phyloP scores from a whole-genome alignment of 2,113 vertebrate genomes.

The Psilopogon haemacephalus region DNA sequence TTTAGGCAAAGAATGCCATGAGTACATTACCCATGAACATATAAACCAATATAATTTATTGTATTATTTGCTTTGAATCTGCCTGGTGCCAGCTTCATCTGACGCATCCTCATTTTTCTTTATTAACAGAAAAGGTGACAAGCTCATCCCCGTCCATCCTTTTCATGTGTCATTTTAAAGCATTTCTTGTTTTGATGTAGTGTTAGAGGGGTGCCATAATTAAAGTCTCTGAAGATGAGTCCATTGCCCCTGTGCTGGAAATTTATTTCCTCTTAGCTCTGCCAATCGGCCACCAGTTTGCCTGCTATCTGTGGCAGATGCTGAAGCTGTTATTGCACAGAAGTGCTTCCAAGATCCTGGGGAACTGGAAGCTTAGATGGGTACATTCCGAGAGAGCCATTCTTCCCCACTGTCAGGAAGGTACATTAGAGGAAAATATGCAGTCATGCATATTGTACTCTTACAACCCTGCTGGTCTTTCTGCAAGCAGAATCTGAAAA shows the following conservation, averaged over 20 bases:
- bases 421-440: constrained; percentile 47
- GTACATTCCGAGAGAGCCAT: constrained; percentile 45
- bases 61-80: neutral
- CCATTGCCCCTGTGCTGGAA: neutral
- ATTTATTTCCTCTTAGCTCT: constrained; percentile 35
- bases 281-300: neutral
- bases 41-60: neutral
- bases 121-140: neutral
- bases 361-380: constrained; percentile 61
- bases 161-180: neutral
- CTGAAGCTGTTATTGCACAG: constrained; percentile 50
- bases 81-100: neutral
- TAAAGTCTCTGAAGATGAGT: neutral
- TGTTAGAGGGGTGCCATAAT: neutral
- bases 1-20: neutral
- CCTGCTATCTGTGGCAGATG: constrained; percentile 49
- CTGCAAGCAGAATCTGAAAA: constrained; percentile 32
- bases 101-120: neutral
- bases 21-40: neutral
- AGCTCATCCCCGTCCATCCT: neutral
- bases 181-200: neutral
- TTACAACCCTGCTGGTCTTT: constrained; percentile 51
- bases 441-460: constrained; percentile 60
- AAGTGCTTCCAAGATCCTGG: constrained; percentile 55
- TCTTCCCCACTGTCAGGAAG: constrained; percentile 56